A percentile compares a stretch with the other conserved stretches of the same genome.
Conservation (phyloP, 2,797 vertebrate species). For the Aldrovandia affinis region DNA sequence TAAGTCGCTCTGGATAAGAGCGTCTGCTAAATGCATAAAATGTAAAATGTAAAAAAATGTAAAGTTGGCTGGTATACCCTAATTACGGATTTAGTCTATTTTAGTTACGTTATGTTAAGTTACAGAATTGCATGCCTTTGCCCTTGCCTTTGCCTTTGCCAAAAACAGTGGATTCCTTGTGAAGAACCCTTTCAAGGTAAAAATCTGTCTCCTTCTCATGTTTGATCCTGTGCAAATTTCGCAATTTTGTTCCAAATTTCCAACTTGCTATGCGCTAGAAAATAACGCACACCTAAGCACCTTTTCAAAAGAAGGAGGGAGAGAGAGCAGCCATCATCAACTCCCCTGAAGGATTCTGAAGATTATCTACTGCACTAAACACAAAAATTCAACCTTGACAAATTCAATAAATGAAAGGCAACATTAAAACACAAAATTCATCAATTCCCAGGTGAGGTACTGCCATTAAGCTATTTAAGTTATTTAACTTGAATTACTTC, state of each 20-base stretch:
- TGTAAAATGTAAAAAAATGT: no score
- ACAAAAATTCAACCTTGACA: background rate
- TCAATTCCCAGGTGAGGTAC: no score
- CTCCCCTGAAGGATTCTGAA: background rate
- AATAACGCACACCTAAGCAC: background rate
- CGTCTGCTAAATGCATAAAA: no score
- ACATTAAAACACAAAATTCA: background rate
- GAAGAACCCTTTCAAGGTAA: background rate
- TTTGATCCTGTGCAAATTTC: background rate
- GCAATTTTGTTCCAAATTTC: background rate
- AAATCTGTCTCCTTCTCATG: background rate
- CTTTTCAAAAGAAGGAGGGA: background rate
- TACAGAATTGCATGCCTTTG: background rate
- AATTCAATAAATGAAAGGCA: background rate
- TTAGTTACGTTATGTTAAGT: background rate
- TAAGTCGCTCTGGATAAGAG: no score
- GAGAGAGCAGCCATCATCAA: background rate
- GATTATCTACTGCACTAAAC: background rate
- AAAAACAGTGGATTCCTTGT: background rate
- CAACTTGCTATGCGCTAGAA: background rate
- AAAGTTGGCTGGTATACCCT: background rate
- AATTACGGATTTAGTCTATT: background rate
- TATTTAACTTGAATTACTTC: no score
- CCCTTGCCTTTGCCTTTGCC: no score
- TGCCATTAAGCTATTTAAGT: no score